These are phyloP conservation scores for Caiman crocodilus DNA, from an alignment of 2,797 vertebrate species.

Conservation along the genomic window DNA sequence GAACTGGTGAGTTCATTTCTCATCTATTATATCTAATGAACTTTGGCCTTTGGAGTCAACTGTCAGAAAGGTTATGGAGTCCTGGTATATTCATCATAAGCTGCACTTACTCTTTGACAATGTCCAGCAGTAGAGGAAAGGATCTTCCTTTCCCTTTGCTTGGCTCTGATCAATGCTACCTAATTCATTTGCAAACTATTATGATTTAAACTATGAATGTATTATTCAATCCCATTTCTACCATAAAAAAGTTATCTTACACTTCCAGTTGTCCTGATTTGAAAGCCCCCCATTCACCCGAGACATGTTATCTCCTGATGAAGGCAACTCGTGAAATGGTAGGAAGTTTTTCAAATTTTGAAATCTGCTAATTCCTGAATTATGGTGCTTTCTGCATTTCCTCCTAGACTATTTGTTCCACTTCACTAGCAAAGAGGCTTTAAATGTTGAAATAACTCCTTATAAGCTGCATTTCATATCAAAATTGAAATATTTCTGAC, in stretches of 20 bases:
- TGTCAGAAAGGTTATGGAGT: accelerated
- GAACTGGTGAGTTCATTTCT: not conserved
- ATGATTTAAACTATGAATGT: not conserved
- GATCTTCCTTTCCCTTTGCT: not conserved
- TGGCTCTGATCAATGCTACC: not conserved
- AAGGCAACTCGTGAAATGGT: not conserved
- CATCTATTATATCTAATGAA: not conserved
- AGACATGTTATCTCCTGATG: not conserved
- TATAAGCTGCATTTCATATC: not conserved
- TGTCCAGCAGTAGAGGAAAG: not conserved
- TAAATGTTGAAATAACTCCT: constrained; percentile 30
- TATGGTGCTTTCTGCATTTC: not conserved
- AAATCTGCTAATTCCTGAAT: not conserved
- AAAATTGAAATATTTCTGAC: constrained; percentile 35
- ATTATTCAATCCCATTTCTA: not conserved
- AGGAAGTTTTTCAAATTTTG: not conserved
- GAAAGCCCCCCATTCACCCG: not conserved
- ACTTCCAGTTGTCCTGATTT: not conserved
- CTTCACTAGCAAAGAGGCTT: not conserved
- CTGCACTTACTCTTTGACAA: not conserved
- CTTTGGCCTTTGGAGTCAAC: not conserved
- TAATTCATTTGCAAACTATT: not conserved
- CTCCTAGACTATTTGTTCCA: not conserved
- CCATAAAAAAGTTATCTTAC: not conserved
- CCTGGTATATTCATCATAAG: not conserved